Base-by-base conservation (phyloP, 92 coral and sea anemone genomes). In the Galaxea fascicularis region DNA sequence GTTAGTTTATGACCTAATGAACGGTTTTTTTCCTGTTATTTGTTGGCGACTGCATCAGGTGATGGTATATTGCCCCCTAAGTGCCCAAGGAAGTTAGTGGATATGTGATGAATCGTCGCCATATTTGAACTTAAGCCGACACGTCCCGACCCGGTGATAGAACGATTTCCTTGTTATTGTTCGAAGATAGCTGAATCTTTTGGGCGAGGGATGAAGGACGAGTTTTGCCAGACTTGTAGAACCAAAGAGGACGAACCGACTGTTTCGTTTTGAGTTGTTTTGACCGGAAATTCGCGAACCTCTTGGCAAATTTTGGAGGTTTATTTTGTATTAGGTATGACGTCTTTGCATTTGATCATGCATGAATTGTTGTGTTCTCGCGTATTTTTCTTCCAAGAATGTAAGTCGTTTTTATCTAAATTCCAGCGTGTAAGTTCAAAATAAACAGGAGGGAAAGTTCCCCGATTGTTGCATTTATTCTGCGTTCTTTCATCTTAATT, bases 61-160 rank as follows among this genome's bases (percentile, higher is more conserved):
- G 18, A 20, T 35, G 20, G 6, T 41, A 17, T 71, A 25, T 41
- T 54, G 16, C 54, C 28, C 46, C 78, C 18, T 11, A 71, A 70
- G 25, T 21, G 76, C 20, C n/a, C 12, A 59, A 82, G 86, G 91
- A 88, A 84, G 82, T 87, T 81, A 65, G 86, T 72, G 77, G 74
- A 68, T 91, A 91, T 83, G 83, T 41, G 64, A 79, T 67, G 78
- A 78, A 76, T 83, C 84, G 94, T 66, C 94, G 94, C 94, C 94
- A 91, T 91, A 87, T 91, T 91, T 80, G 86, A 65, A 29, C 75
- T 57, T 35, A 35, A 35, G 3, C 41, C 73, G 65, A 73, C 79
- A 73, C 88, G 76, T 87, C 26, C 51, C 41, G 39, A 54, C 78
- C 68, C 41, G 71, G 78, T 71, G 63, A 54, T 24, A 70, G 26